Base-by-base conservation (phyloP, 2,113 vertebrate species). In the Circaetus cinerascens region DNA sequence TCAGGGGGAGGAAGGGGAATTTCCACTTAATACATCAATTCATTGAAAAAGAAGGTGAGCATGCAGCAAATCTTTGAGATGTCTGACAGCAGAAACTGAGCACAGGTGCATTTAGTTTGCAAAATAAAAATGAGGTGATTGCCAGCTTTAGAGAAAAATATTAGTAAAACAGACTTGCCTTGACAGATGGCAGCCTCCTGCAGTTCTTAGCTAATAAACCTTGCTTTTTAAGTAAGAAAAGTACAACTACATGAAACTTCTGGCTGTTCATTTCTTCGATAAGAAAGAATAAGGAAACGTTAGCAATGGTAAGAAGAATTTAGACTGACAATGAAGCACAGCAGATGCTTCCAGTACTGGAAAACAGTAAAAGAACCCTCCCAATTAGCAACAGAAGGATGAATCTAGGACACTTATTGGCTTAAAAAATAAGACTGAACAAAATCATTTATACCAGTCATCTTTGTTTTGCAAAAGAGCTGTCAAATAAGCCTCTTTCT, bases 11-110 rank as follows among this genome's bases (percentile, higher is more conserved):
- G 23, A 20, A n/a, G 56, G 55, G 55, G 63, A 57, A 51, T 80
- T 81, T n/a, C 63, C 55, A 27, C 14, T 19, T 22, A 5, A 4
- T 19, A 2, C 19, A 2, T 16, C 67, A 7, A 9, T 10, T 55
- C 3, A 1, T 21, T 59, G 7, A 32, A 59, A 40, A 43, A 29
- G 36, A 7, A 38, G 29, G 13, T 1, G 20, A 8, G 21, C 10
- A 4, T 1, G 1, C 38, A 5, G 29, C 22, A 10, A 41, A 20
- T 9, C 1, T 7, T n/a, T 13, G 56, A 30, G n/a, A 5, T 7
- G 32, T 9, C 51, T 10, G 60, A 18, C 7, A 5, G 32, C 36
- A 59, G 64, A 40, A 46, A 20, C 10, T 4, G 17, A 26, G 50
- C 3, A 1, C 14, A 1, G 57, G 45, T 8, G 72, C 25, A 0